Evolutionary conservation across 1,140 invertebrate genomes (phyloP).

Genomic region (Aphis craccivora): DNA sequence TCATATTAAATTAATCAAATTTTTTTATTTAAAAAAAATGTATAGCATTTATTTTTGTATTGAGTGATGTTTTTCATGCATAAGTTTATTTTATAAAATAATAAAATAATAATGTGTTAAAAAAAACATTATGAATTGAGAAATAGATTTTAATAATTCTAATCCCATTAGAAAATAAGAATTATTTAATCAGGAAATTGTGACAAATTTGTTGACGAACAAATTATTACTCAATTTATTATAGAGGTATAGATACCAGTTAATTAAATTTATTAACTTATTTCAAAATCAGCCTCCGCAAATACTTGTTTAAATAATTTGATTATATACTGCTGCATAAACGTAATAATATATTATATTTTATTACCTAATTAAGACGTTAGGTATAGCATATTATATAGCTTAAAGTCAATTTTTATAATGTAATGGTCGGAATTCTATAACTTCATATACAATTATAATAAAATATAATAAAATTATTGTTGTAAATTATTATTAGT

Average conservation of each 20-base stretch:
- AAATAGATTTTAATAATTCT: not conserved
- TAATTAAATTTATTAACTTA: not conserved
- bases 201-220: not conserved
- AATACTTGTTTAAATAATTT: slow-evolving; percentile 1
- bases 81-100: not conserved
- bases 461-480: slow-evolving; percentile 30
- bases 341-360: not conserved
- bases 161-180: not conserved
- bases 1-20: too few relatives aligned
- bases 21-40: not conserved
- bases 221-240: not conserved
- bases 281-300: not conserved
- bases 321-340: not conserved
- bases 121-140: not conserved
- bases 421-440: not conserved
- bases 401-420: not conserved
- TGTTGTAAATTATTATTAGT: slow-evolving; percentile 24
- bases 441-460: not conserved
- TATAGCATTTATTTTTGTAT: not conserved
- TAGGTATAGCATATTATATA: not conserved
- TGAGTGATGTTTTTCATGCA: not conserved
- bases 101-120: not conserved
- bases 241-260: not conserved
- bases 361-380: not conserved
- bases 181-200: not conserved